Conservation (phyloP, 2,888 invertebrate species). For the Salpingus planirostris region DNA sequence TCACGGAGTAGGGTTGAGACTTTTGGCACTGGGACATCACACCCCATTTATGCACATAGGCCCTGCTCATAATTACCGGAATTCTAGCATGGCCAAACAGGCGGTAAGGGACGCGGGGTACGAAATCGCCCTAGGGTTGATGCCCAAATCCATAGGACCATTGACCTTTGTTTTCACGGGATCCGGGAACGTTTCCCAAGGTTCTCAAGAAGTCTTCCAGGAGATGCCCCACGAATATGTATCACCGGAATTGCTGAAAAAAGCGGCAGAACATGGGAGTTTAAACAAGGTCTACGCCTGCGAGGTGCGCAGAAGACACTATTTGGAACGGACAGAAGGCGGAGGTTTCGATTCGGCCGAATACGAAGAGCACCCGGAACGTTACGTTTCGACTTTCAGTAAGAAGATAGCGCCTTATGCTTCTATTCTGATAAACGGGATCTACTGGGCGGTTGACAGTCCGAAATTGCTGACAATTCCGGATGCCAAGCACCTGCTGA, state of each 20-base stretch:
- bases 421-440: conserved; percentile 93
- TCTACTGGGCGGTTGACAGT: conserved; percentile 97
- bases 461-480: conserved; percentile 95
- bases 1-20: conserved; percentile 89
- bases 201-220: conserved; percentile 85
- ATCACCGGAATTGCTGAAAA: conserved; percentile 85
- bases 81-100: conserved; percentile 95
- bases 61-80: conserved; percentile 96
- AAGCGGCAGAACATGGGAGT: conserved; percentile 95
- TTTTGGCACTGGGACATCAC: conserved; percentile 94
- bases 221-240: conserved; percentile 97
- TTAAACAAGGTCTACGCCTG: conserved; percentile 94
- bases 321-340: conserved; percentile 84
- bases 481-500: conserved; percentile 89
- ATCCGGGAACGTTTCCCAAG: conserved; percentile 93
- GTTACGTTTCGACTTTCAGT: conserved; percentile 92
- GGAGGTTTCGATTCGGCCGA: conserved; percentile 82
- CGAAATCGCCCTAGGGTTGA: conserved; percentile 86
- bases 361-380: conserved; percentile 87
- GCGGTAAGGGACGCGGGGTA: conserved; percentile 98
- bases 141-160: conserved; percentile 97
- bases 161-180: conserved; percentile 97
- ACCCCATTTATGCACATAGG: conserved; percentile 99
- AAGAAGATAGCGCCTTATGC: conserved; percentile 97
- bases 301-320: conserved; percentile 88